Conservation (phyloP, 1,140 invertebrate species). For the Zaprionus africanus region DNA sequence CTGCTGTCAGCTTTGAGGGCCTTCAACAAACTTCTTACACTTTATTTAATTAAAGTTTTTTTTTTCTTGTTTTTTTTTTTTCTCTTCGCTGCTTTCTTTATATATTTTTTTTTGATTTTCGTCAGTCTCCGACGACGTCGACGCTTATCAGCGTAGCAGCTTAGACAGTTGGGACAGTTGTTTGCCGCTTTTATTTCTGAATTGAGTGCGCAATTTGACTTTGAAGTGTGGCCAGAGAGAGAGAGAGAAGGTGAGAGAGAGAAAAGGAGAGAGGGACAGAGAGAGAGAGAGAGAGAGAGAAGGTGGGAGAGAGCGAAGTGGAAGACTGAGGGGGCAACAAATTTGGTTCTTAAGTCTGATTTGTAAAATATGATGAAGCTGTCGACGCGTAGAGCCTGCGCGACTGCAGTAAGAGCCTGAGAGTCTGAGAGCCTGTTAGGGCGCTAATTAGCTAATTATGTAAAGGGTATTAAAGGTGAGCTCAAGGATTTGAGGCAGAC, state of each 20-base stretch:
- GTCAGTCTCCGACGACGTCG: constrained; percentile 26
- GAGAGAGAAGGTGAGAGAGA: not conserved
- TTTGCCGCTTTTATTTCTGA: constrained; percentile 46
- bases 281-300: not conserved
- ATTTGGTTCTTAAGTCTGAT: constrained; percentile 17
- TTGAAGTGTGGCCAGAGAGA: constrained; percentile 46
- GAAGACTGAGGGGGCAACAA: not conserved
- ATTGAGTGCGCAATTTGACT: constrained; percentile 59
- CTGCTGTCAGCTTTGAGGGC: constrained; percentile 60
- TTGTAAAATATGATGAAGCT: constrained; percentile 7
- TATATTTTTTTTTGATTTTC: constrained; percentile 48
- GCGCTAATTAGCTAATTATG: constrained; percentile 8
- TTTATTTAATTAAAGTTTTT: constrained; percentile 81
- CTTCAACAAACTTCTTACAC: constrained; percentile 77
- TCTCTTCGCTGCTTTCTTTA: constrained; percentile 45
- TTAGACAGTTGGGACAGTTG: constrained; percentile 74
- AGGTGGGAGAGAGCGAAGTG: not conserved
- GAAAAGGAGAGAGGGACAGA: no score
- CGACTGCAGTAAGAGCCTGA: not conserved
- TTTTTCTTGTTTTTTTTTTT: constrained; percentile 56
- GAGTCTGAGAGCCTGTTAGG: not conserved
- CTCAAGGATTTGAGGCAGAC: not conserved
- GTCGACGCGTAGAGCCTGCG: not conserved
- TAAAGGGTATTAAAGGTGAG: constrained; percentile 1
- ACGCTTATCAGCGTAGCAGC: constrained; percentile 45